Evolutionary conservation across 2,113 vertebrate species (phyloP).

Genomic region (Odobenus rosmarus): DNA sequence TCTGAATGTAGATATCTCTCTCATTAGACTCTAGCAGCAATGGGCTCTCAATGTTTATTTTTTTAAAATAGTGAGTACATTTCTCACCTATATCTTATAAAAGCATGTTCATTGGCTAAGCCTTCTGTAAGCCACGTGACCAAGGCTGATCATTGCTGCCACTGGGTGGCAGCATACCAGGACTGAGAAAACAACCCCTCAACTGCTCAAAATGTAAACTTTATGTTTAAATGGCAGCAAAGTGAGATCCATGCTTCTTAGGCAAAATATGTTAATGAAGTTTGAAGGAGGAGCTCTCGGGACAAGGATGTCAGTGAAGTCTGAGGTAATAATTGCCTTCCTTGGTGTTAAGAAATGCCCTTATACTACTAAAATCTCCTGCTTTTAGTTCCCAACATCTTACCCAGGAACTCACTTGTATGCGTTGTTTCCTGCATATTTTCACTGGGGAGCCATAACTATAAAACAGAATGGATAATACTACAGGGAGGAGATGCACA

Average conservation of each 20-base stretch:
- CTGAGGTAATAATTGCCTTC: neutral
- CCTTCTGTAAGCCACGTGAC: neutral
- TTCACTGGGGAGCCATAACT: neutral
- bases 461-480: neutral
- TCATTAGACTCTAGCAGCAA: neutral
- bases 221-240: neutral
- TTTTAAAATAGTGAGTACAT: neutral
- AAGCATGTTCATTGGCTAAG: neutral
- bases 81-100: neutral
- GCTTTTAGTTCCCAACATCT: neutral
- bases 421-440: neutral
- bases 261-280: neutral
- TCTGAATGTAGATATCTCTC: neutral
- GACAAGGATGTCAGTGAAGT: neutral
- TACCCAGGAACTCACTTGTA: neutral
- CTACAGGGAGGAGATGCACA: neutral
- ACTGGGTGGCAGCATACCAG: conserved; percentile 47
- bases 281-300: neutral
- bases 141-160: neutral
- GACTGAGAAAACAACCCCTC: neutral
- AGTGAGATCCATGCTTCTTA: neutral
- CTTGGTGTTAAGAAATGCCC: neutral
- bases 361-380: neutral
- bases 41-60: neutral
- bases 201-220: neutral